A percentile compares a stretch with the other conserved stretches of the same genome.
Evolutionary conservation across 2,888 invertebrate genomes (phyloP).

Genomic region (Sepioteuthis lessoniana): DNA sequence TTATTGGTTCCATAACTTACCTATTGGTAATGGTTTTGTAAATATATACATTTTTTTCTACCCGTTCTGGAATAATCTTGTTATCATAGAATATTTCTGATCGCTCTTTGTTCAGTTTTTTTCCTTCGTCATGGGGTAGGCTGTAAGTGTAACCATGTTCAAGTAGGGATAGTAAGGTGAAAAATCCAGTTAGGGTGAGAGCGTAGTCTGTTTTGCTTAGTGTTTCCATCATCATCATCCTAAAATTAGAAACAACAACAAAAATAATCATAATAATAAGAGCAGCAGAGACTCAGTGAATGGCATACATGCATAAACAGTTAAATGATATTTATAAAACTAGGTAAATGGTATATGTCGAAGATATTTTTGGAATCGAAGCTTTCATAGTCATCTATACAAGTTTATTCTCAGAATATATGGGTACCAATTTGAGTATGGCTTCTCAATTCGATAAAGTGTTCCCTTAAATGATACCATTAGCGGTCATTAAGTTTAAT

Average conservation of each 20-base stretch:
- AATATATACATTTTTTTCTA: slow-evolving; percentile 47
- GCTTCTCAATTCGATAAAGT: too few species aligned
- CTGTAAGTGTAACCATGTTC: slow-evolving; percentile 40
- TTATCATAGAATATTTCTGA: slow-evolving; percentile 45
- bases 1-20: slow-evolving; percentile 13
- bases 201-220: slow-evolving; percentile 46
- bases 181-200: slow-evolving; percentile 39
- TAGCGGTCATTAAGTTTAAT: too few species aligned
- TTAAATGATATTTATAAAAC: neutral
- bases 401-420: too few species aligned
- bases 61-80: slow-evolving; percentile 35
- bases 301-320: neutral
- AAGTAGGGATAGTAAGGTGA: slow-evolving; percentile 42
- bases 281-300: neutral
- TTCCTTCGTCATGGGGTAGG: slow-evolving; percentile 20
- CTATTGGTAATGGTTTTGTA: slow-evolving; percentile 42
- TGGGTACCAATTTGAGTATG: too few species aligned
- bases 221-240: slow-evolving; percentile 48
- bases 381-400: too few species aligned
- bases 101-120: slow-evolving; percentile 42
- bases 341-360: neutral
- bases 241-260: slow-evolving; percentile 40
- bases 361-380: too few species aligned
- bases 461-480: too few species aligned
- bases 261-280: neutral